Conservation (phyloP, 2,797 vertebrate genomes). For the Eleutherodactylus coqui region DNA sequence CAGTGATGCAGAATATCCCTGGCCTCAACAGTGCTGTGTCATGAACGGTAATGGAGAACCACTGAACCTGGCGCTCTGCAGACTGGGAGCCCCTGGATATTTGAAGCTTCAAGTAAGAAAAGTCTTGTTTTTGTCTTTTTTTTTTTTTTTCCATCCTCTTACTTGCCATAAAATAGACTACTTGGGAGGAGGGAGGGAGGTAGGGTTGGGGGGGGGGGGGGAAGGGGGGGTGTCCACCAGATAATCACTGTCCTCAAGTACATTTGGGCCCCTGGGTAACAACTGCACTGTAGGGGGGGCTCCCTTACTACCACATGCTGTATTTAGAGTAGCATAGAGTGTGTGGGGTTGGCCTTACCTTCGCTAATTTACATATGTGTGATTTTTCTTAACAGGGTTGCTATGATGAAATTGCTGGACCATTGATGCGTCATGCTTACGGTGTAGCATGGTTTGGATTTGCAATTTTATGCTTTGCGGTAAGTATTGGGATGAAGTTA, state of each 20-base stretch:
- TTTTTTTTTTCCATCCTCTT: no score
- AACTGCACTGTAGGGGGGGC: not conserved
- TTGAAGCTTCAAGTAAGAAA: constrained; percentile 71
- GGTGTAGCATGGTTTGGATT: constrained; percentile 86
- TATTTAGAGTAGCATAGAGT: not conserved
- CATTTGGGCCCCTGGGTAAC: not conserved
- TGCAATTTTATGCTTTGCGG: constrained; percentile 84
- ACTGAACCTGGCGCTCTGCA: constrained; percentile 72
- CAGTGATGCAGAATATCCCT: constrained; percentile 75
- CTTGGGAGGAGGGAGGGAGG: no score
- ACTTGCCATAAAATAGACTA: not conserved
- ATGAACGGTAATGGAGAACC: constrained; percentile 68
- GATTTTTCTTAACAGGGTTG: constrained; percentile 73
- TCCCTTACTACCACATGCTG: not conserved
- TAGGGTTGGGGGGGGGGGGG: no score
- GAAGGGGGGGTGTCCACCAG: no score
- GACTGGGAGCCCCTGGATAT: constrained; percentile 76
- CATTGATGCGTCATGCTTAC: constrained; percentile 77
- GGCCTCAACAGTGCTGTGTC: constrained; percentile 78
- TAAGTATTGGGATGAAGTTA: constrained; percentile 70
- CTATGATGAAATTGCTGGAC: constrained; percentile 76
- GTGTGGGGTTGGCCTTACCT: no score
- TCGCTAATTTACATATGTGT: not conserved
- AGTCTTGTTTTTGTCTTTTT: no score
- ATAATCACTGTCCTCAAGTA: no score